Conservation (phyloP, 2,113 vertebrate species). For the Syngnathus typhle region DNA sequence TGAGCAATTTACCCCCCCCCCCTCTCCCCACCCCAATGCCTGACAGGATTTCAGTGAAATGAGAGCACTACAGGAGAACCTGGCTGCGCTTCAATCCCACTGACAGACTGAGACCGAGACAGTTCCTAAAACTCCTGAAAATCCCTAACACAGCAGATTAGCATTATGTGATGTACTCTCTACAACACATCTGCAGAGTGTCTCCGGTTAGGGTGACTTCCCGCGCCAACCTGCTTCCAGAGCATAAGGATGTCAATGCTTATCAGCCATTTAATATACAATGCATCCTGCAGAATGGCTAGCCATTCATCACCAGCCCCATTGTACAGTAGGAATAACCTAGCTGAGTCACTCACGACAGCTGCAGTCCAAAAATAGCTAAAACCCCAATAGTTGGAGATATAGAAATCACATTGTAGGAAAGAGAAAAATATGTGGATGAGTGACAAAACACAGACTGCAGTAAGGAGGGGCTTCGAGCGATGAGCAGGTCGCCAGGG, state of each 20-base stretch:
- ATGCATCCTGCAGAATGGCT: slow-evolving; percentile 45
- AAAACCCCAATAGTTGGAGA: slow-evolving; percentile 49
- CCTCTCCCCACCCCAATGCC: slow-evolving; percentile 32
- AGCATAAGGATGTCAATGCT: slow-evolving; percentile 56
- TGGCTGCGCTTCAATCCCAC: slow-evolving; percentile 71
- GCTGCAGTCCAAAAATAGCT: slow-evolving; percentile 44
- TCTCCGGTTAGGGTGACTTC: slow-evolving; percentile 57
- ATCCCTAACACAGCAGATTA: slow-evolving; percentile 74
- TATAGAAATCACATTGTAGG: slow-evolving; percentile 28
- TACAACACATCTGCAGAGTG: slow-evolving; percentile 66
- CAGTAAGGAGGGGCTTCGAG: slow-evolving; percentile 62
- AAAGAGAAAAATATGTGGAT: slow-evolving; percentile 64
- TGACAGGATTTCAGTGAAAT: slow-evolving; percentile 72
- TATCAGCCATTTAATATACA: slow-evolving; percentile 58
- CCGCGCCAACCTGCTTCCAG: slow-evolving; percentile 43
- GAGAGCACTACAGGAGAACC: slow-evolving; percentile 72
- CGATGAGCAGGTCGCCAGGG: slow-evolving; percentile 63
- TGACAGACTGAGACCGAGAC: slow-evolving; percentile 70
- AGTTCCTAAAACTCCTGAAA: slow-evolving; percentile 72
- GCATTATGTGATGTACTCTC: slow-evolving; percentile 64
- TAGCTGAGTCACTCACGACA: slow-evolving; percentile 43
- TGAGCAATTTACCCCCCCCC: slow-evolving; percentile 57
- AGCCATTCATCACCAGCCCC: slow-evolving; percentile 40
- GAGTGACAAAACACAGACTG: slow-evolving; percentile 69
- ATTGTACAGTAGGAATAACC: slow-evolving; percentile 60